A percentile compares a stretch with the other conserved stretches of the same genome.
These are phyloP conservation scores for Cuniculus paca DNA, from an alignment of 2,797 vertebrate species.

Conservation along the genomic window DNA sequence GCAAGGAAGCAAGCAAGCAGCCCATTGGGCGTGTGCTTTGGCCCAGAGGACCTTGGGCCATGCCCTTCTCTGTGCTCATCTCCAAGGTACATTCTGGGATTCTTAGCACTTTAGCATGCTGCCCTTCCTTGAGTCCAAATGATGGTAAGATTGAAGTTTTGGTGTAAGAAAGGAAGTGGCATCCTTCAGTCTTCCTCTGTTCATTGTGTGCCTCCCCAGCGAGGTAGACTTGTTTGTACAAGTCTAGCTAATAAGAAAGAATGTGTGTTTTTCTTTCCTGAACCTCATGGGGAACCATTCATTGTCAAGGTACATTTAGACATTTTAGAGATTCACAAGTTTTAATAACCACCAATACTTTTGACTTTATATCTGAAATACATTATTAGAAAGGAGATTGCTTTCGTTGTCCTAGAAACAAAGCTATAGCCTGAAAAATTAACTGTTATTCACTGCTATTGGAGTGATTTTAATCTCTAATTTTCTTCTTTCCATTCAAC, in stretches of 20 bases:
- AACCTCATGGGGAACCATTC: neutral
- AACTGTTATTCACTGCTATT: neutral
- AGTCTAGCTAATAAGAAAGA: neutral
- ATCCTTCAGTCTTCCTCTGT: neutral
- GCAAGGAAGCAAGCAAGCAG: neutral
- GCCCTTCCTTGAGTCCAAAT: neutral
- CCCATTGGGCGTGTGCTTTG: neutral
- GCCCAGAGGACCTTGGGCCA: neutral
- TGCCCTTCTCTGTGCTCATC: neutral
- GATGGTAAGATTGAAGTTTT: neutral
- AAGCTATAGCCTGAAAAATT: slow-evolving; percentile 1
- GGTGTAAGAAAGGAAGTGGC: neutral
- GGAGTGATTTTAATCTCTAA: neutral
- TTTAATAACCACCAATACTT: neutral
- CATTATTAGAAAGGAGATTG: neutral
- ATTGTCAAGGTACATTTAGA: slow-evolving; percentile 33
- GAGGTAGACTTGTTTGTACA: neutral
- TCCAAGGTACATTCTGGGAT: neutral
- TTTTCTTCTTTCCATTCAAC: neutral
- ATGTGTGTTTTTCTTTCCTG: neutral
- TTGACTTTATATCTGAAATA: neutral
- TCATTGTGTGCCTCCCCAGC: neutral
- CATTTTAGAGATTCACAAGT: slow-evolving; percentile 11
- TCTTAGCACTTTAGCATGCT: neutral
- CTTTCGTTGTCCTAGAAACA: slow-evolving; percentile 43